Base-by-base conservation (phyloP, 2,888 invertebrate genomes). In the Trissolcus japonicus region DNA sequence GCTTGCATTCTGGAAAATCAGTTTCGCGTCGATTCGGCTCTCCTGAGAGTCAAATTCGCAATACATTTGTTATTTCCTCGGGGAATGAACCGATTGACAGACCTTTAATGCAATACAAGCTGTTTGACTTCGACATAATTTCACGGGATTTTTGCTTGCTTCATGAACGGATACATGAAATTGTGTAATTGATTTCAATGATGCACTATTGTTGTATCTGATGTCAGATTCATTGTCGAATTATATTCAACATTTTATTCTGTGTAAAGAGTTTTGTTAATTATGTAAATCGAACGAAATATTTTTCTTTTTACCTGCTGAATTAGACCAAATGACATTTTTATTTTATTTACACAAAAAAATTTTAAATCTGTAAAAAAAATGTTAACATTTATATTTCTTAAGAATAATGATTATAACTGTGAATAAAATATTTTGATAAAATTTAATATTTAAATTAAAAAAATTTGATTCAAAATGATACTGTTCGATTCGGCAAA, bases 1-100 rank as follows among this genome's bases (percentile, higher is more conserved):
- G 82, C 80, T 82, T 81, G 85, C 85, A 85, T 86, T 86, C 86
- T 81, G 83, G 81, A 83, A 86, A 86, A 83, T 83, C 80, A 77
- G 65, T 62, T 74, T 67, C 48, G 46, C 60, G 73, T 56, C 73
- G 61, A 74, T 61, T 67, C 67, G 51, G 60, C 59, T 62, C 46
- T 40, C 63, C 19, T 19, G 41, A 25, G 75, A 55, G 51, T 76
- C 69, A 43, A 66, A 65, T 73, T 68, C 48, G 43, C 61, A 35
- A 9, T 54, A 53, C 67, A 50, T 66, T 48, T 69, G 74, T 51
- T 46, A 50, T 76, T 62, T 69, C 60, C 60, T 19, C 73, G 57
- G 16, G 59, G 59, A 55, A 67, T 59, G 35, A 76, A 75, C 50
- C 40, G 60, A 71, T 79, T 54, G 68, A 25, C 40, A 11, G 59